Percentiles rank a stretch among this genome's conserved stretches.
Evolutionary conservation across 2,797 vertebrate genomes (phyloP).

Genomic region (Lutjanus argentimaculatus): DNA sequence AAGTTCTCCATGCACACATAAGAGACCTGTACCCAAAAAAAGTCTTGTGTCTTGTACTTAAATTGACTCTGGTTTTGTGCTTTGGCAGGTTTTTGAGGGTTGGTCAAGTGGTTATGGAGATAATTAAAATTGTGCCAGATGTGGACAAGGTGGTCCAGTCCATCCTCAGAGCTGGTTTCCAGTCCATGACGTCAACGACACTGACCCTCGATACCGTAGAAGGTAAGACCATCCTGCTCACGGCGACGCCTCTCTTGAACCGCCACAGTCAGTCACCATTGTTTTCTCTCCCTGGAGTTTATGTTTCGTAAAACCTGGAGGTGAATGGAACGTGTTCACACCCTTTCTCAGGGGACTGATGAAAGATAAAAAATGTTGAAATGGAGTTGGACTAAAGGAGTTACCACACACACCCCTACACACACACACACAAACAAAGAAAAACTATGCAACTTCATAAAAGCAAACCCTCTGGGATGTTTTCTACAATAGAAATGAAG

Average conservation of each 20-base stretch:
- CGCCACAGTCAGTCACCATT: neutral
- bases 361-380: constrained; percentile 9
- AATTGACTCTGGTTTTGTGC: neutral
- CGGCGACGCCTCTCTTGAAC: neutral
- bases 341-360: constrained; percentile 57
- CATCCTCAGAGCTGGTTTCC: constrained; percentile 67
- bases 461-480: neutral
- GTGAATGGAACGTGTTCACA: constrained; percentile 42
- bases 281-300: neutral
- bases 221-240: constrained; percentile 55
- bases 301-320: neutral
- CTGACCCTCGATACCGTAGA: constrained; percentile 52
- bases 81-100: constrained; percentile 78
- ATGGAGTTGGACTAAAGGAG: constrained; percentile 3
- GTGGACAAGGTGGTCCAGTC: constrained; percentile 63
- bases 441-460: neutral
- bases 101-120: constrained; percentile 67
- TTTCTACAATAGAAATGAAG: constrained; percentile 11
- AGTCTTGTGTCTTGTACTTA: neutral
- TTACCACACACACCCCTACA: constrained; percentile 1
- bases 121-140: constrained; percentile 71
- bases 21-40: neutral
- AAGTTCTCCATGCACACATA: neutral
- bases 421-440: neutral
- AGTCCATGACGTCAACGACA: constrained; percentile 71